Base-by-base conservation (phyloP, 2,888 invertebrate species). In the Tortricodes alternella region DNA sequence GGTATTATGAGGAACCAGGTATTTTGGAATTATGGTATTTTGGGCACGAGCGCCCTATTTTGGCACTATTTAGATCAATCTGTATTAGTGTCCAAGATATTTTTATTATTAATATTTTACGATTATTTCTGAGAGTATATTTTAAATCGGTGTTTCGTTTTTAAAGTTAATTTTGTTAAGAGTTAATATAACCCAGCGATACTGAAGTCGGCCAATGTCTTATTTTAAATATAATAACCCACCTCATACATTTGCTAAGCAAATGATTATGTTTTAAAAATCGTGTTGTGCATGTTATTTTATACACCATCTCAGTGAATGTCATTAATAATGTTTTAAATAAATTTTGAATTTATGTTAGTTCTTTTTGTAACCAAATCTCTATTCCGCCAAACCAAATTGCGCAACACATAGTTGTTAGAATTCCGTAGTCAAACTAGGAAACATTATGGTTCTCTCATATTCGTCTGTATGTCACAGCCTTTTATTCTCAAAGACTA, bases 211-310 rank as follows among this genome's bases (percentile, higher is more conserved):
- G 9, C 9, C 29, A 4, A 11, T 11, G 9, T n/a, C 5, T n/a
- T 11, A 4, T 29, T 9, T 29, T 8, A 29, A 9, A 29, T n/a
- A 9, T 9, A 24, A 9, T 24, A 24, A 9, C 8, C 8, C n/a
- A 24, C 27, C n/a, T 27, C 27, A 1, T 0, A 8, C 7, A 50
- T 39, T 29, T 50, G 19, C 29, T 4, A 37, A 37, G 27, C 18
- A 21, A 29, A 39, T 27, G 24, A 5, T 52, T 34, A 16, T 13
- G 32, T 24, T 35, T 38, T 5, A 2, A 38, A 13, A 8, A 48
- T 55, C 16, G 27, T 49, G 34, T 53, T 46, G 18, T 35, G 55
- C 48, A 49, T 55, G 48, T 43, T 43, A 46, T 55, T 48, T 53
- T 48, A 27, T 27, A 16, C 6, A 2, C 5, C 9, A 41, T 15